Evolutionary conservation across 2,888 invertebrate species (phyloP).

Genomic region (Brenthis ino): DNA sequence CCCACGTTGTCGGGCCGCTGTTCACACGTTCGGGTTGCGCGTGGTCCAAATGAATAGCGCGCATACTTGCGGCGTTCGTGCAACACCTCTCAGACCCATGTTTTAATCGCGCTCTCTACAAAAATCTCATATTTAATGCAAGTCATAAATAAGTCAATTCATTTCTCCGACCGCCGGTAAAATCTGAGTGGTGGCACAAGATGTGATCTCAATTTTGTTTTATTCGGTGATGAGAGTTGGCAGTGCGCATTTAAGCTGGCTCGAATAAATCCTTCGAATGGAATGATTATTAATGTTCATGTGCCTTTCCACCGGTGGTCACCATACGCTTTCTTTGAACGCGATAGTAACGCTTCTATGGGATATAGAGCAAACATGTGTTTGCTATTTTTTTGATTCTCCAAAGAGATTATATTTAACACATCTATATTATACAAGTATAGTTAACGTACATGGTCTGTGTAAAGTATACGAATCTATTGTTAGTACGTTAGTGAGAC

Average conservation of each 20-base stretch:
- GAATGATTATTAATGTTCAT: slow-evolving; percentile 68
- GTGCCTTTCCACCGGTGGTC: slow-evolving; percentile 76
- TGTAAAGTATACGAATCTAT: slow-evolving; percentile 78
- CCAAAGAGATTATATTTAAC: slow-evolving; percentile 67
- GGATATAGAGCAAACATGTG: slow-evolving; percentile 60
- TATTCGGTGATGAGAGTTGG: slow-evolving; percentile 32
- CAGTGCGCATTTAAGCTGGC: slow-evolving; percentile 45
- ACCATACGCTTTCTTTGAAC: slow-evolving; percentile 57
- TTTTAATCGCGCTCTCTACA: slow-evolving; percentile 52
- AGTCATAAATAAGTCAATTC: slow-evolving; percentile 52
- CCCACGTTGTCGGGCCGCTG: slow-evolving; percentile 76
- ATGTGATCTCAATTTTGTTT: slow-evolving; percentile 58
- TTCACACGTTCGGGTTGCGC: slow-evolving; percentile 74
- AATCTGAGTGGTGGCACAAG: slow-evolving; percentile 64
- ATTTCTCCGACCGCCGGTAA: slow-evolving; percentile 59
- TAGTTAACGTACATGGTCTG: slow-evolving; percentile 67
- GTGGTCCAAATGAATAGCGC: slow-evolving; percentile 80
- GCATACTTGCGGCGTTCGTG: slow-evolving; percentile 76
- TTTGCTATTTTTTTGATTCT: slow-evolving; percentile 63
- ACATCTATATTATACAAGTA: slow-evolving; percentile 39
- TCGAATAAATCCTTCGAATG: slow-evolving; percentile 51
- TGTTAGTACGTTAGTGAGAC: slow-evolving; percentile 56
- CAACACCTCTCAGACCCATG: slow-evolving; percentile 75
- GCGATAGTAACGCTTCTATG: slow-evolving; percentile 51
- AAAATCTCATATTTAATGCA: slow-evolving; percentile 24